Percentiles rank a stretch among this genome's conserved stretches.
Conservation (phyloP, 1,140 invertebrate genomes). For the Anoplophora glabripennis region DNA sequence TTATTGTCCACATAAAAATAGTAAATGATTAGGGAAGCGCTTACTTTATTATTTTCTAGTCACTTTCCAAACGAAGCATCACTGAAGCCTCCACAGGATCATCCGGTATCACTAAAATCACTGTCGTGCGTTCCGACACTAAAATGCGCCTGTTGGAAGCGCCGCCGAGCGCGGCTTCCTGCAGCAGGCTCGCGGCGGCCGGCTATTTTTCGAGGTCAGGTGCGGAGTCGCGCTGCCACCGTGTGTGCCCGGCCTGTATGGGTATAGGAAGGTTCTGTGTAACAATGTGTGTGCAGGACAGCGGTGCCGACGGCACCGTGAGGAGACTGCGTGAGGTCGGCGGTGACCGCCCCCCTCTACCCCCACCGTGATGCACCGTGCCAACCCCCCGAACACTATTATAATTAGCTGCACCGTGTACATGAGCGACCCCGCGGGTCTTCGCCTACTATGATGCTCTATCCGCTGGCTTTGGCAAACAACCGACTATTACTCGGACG, state of each 20-base stretch:
- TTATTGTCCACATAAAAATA: background rate
- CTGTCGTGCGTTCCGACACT: background rate
- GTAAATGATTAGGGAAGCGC: too few species aligned
- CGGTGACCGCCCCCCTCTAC: conserved; percentile 47
- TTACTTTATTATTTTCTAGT: too few species aligned
- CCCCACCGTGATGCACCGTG: conserved; percentile 40
- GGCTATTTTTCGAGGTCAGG: conserved; percentile 13
- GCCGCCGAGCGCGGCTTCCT: conserved; percentile 3
- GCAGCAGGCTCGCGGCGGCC: conserved; percentile 4
- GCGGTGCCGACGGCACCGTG: conserved; percentile 42
- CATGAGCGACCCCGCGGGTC: conserved; percentile 19
- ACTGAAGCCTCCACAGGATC: too few species aligned
- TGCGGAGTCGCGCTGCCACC: background rate
- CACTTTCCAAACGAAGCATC: too few species aligned
- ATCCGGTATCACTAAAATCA: background rate
- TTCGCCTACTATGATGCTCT: conserved; percentile 15
- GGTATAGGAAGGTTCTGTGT: conserved; percentile 37
- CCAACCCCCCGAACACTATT: conserved; percentile 42
- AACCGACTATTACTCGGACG: conserved; percentile 1
- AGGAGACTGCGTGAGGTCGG: conserved; percentile 48
- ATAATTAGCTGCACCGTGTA: conserved; percentile 41
- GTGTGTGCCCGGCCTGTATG: conserved; percentile 14
- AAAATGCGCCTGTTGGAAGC: background rate
- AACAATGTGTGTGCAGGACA: conserved; percentile 39
- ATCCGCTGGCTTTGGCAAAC: conserved; percentile 15